Percentiles rank a stretch among this genome's conserved stretches.
Evolutionary conservation across 2,113 vertebrate species (phyloP).

Genomic region (Catharus fuscescens): DNA sequence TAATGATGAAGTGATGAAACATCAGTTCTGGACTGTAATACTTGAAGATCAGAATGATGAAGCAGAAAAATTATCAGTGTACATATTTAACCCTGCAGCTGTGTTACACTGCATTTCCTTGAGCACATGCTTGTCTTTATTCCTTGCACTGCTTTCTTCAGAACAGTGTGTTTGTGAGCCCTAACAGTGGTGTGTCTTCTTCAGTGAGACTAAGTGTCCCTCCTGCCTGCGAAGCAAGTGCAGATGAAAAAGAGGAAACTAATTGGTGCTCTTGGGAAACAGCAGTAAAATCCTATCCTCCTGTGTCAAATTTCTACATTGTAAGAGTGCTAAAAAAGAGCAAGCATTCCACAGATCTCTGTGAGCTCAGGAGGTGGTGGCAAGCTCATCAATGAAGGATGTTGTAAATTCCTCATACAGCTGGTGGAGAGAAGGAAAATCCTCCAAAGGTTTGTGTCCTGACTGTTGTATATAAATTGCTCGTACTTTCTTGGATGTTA

Average conservation of each 20-base stretch:
- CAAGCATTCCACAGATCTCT: not conserved
- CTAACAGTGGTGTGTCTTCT: not conserved
- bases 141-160: not conserved
- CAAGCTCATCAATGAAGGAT: not conserved
- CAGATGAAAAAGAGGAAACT: not conserved
- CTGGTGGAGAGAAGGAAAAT: not conserved
- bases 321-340: not conserved
- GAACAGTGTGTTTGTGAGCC: not conserved
- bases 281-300: not conserved
- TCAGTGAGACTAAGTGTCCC: not conserved
- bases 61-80: constrained; percentile 8
- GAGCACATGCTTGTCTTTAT: not conserved
- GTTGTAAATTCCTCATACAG: not conserved
- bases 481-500: not conserved
- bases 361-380: not conserved
- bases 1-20: not conserved
- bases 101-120: not conserved
- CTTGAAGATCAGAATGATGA: not conserved
- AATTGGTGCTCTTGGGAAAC: not conserved
- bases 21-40: not conserved
- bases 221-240: not conserved
- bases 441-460: not conserved
- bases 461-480: not conserved
- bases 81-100: not conserved
- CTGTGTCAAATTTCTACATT: not conserved